Evolutionary conservation across 2,113 vertebrate genomes (phyloP), one percentile per base, ranked within the genome.

Genomic region (Nematolebias whitei): DNA sequence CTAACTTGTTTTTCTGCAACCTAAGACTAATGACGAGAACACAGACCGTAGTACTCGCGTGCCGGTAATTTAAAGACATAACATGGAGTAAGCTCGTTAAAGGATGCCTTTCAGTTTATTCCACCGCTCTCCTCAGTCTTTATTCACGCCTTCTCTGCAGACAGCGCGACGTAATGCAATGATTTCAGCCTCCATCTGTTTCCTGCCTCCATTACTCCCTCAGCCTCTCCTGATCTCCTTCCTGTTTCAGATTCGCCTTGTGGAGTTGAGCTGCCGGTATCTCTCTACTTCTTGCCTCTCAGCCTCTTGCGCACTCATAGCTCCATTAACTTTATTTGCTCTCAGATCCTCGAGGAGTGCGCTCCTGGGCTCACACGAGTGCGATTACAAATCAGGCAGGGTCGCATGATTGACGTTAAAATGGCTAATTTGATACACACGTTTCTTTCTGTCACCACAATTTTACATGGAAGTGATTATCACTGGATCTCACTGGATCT

Each of bases 161-260:
- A 69, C 76, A 24, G 50, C 65, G 51, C 48, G 53, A 16, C 62
- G 59, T 79, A 79, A 87, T 76, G 68, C 75, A 73, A 65, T 68
- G 63, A 63, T 63, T 75, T 62, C 54, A 63, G 66, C 57, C 68
- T 61, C 67, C 70, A 63, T 77, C 63, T 81, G 67, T 19, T 70
- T 68, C 67, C 69, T 71, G 63, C 49, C 54, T 78, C 79, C 71
- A 80, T 80, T 77, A 77, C 72, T 52, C 59, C 53, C 72, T 74
- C 59, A 54, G 74, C 70, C 22, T 69, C 41, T 78, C 49, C 53
- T 45, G 24, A 70, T 74, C 73, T 78, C 65, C 80, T 81, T 86
- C 82, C 84, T 85, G 80, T 38, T 65, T 82, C 58, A 65, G 74
- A 70, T 59, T 38, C 29, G 60, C 49, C 55, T 52, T 39, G n/a